These are phyloP conservation scores for Xanthia icteritia DNA, from an alignment of 2,888 invertebrate species.

Conservation along the genomic window DNA sequence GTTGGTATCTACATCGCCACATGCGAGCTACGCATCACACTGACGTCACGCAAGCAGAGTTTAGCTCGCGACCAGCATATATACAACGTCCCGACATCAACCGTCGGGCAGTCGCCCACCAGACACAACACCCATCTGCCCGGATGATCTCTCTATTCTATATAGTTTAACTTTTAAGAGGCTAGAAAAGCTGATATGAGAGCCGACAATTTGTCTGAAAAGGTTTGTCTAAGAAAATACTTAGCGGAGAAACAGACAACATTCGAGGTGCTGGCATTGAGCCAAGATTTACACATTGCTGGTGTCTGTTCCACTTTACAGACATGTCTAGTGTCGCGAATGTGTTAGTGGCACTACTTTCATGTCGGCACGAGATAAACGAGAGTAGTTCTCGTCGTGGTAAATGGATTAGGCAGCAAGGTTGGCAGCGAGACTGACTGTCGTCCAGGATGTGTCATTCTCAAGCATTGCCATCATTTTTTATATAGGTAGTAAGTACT, in stretches of 20 bases:
- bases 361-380: not conserved
- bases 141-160: no score
- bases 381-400: not conserved
- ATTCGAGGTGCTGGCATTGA: constrained; percentile 25
- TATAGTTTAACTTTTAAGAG: not conserved
- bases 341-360: constrained; percentile 17
- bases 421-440: no score
- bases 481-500: no score
- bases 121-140: no score
- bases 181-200: not conserved
- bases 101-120: no score
- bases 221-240: constrained; percentile 40
- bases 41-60: no score
- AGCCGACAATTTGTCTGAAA: constrained; percentile 34
- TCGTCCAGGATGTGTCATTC: not conserved
- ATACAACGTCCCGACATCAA: no score
- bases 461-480: not conserved
- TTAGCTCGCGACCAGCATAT: no score
- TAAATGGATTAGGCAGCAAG: not conserved
- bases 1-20: not conserved
- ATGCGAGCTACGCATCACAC: no score
- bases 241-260: constrained; percentile 27
- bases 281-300: constrained; percentile 42
- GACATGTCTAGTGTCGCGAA: constrained; percentile 29
- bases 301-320: constrained; percentile 17